Evolutionary conservation across 2,888 invertebrate genomes (phyloP), one percentile per base, ranked within the genome.

Genomic region (Sabatieria punctata): DNA sequence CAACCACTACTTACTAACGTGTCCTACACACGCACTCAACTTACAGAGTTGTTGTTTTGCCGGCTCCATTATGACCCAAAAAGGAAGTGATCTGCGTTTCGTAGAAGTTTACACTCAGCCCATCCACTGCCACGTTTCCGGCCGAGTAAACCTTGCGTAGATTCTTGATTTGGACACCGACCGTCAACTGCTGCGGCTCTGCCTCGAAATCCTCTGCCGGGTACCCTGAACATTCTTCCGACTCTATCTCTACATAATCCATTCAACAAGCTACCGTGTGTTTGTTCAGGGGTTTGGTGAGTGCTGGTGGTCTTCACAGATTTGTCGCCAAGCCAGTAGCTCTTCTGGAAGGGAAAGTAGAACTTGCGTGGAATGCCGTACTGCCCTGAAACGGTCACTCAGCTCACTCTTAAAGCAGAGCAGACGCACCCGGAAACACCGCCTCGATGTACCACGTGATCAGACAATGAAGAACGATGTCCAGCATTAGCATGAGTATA

Each of bases 31-130:
- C 33, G 33, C n/a, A 13, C n/a, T 33, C n/a, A 11, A 33, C 33
- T 33, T 38, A 84, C 83, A 85, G 85, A 0, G 86, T 79, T 0
- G 88, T 88, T 19, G 85, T 85, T 68, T 88, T 88, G 11, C 88
- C 88, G 1, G 88, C 86, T 0, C 88, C 86, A 57, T 88, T 88
- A 55, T 86, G 79, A 0, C 86, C 86, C 22, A 88, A 69, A 51
- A 89, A 74, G 15, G 84, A 79, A 1, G 85, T 85, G 41, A 88
- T 81, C 65, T 86, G 83, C 30, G 79, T 79, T 60, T 80, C 77
- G 48, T 79, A 79, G 54, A 89, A 79, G 53, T 82, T 80, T 11
- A 88, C 64, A 19, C 75, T 78, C 15, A 89, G 76, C 55, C 62
- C 60, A 53, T 69, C 76, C 0, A 88, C 74, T 0, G 86, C 86